Evolutionary conservation across 2,113 vertebrate genomes (phyloP).

Genomic region (Neolamprologus hecqui): DNA sequence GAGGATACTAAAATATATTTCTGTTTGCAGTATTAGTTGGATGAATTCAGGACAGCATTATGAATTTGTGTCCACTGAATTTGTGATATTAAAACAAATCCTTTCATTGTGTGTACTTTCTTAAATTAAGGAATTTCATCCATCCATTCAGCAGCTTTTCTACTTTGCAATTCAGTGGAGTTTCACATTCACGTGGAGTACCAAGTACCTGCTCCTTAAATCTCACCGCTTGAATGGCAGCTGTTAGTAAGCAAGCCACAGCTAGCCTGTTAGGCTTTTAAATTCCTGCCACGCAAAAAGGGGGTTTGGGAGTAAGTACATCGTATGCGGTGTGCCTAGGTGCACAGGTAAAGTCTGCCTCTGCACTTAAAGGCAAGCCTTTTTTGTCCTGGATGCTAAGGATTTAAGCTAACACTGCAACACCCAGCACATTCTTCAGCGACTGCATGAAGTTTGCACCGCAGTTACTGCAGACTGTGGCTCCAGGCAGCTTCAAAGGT

Average conservation of each 20-base stretch:
- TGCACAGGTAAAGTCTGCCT: neutral
- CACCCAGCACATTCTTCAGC: neutral
- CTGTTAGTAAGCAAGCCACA: neutral
- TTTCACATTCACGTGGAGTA: neutral
- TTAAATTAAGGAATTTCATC: neutral
- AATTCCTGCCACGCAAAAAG: neutral
- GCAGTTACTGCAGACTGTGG: neutral
- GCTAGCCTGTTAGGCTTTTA: neutral
- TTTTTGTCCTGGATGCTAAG: neutral
- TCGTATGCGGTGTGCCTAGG: neutral
- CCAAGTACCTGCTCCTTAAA: neutral
- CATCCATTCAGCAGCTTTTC: neutral
- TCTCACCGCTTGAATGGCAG: neutral
- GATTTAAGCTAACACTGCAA: neutral
- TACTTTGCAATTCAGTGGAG: neutral
- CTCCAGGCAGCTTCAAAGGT: neutral
- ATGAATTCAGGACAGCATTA: neutral
- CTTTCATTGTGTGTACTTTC: neutral
- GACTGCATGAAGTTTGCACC: neutral
- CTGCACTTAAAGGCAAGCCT: neutral
- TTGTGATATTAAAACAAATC: neutral
- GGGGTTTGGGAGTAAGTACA: neutral
- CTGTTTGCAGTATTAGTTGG: neutral
- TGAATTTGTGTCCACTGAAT: neutral
- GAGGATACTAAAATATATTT: neutral